These are phyloP conservation scores for Resseliella maxima DNA, from an alignment of 2,888 invertebrate species.

Conservation along the genomic window DNA sequence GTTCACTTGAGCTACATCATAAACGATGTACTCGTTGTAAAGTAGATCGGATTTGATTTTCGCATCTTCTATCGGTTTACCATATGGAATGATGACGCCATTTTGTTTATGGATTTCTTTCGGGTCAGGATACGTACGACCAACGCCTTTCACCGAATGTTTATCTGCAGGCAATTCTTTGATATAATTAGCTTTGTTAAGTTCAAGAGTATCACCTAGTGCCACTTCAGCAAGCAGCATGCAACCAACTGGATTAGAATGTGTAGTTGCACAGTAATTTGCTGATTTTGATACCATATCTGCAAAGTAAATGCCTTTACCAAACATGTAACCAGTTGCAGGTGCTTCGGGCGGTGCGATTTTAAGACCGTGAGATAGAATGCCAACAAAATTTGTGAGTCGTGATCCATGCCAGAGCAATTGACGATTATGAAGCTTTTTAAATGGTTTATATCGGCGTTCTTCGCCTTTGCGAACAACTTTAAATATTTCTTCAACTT, in stretches of 20 bases:
- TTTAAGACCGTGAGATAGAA: slow-evolving; percentile 85
- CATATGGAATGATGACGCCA: slow-evolving; percentile 83
- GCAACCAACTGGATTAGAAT: not conserved
- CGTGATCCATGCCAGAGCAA: slow-evolving; percentile 98
- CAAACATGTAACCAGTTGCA: slow-evolving; percentile 85
- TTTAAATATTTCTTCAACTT: slow-evolving; percentile 74
- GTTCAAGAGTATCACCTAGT: slow-evolving; percentile 70
- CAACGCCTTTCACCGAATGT: slow-evolving; percentile 90
- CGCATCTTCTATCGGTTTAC: slow-evolving; percentile 70
- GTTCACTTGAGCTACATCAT: slow-evolving; percentile 93
- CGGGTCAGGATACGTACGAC: slow-evolving; percentile 87
- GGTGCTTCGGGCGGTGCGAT: slow-evolving; percentile 99
- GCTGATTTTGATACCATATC: too few relatives aligned
- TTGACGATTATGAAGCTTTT: slow-evolving; percentile 84
- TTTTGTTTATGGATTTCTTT: slow-evolving; percentile 70
- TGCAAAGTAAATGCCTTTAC: not conserved
- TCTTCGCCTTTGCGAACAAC: slow-evolving; percentile 82
- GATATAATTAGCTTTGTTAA: slow-evolving; percentile 77
- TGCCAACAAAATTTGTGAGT: slow-evolving; percentile 94
- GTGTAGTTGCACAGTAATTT: not conserved
- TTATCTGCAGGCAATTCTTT: slow-evolving; percentile 82
- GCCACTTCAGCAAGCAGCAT: not conserved
- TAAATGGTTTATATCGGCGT: slow-evolving; percentile 86
- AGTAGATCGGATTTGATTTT: slow-evolving; percentile 72
- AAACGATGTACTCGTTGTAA: slow-evolving; percentile 97